Conservation (phyloP, 37 sponge, comb jelly and placozoan genomes). For the Halisarca cf. caerulea region DNA sequence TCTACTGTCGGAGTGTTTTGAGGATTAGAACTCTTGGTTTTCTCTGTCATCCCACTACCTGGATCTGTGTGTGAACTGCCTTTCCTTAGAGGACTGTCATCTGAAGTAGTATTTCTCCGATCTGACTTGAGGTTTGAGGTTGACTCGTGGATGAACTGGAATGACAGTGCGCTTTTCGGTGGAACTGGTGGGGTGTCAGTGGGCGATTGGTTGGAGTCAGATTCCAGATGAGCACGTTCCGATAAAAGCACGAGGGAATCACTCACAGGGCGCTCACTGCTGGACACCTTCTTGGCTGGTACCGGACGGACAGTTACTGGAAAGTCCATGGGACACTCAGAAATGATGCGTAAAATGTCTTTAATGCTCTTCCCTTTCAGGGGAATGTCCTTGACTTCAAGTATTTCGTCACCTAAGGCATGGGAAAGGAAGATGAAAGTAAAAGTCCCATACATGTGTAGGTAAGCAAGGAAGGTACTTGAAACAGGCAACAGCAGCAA, state of each 20-base stretch:
- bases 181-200: constrained; percentile 25
- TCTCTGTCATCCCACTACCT: too few species aligned
- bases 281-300: background rate
- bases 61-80: too few species aligned
- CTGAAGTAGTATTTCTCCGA: too few species aligned
- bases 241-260: background rate
- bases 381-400: constrained; percentile 3
- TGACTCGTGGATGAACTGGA: background rate
- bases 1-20: too few species aligned
- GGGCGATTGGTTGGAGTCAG: background rate
- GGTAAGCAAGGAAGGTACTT: too few species aligned
- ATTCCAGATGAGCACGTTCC: background rate
- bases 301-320: constrained; percentile 1
- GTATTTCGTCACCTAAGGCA: constrained; percentile 2
- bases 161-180: background rate
- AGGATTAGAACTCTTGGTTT: too few species aligned
- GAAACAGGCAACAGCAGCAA: too few species aligned
- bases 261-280: too few species aligned
- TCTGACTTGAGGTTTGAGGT: background rate
- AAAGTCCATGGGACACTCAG: background rate
- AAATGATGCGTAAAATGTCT: background rate
- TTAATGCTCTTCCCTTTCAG: constrained; percentile 24
- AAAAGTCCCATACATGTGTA: too few species aligned
- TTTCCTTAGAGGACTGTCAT: too few species aligned
- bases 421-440: too few species aligned